These are phyloP conservation scores for Spongia lamella DNA, from an alignment of 37 sponge, comb jelly and placozoan genomes.

Conservation along the genomic window DNA sequence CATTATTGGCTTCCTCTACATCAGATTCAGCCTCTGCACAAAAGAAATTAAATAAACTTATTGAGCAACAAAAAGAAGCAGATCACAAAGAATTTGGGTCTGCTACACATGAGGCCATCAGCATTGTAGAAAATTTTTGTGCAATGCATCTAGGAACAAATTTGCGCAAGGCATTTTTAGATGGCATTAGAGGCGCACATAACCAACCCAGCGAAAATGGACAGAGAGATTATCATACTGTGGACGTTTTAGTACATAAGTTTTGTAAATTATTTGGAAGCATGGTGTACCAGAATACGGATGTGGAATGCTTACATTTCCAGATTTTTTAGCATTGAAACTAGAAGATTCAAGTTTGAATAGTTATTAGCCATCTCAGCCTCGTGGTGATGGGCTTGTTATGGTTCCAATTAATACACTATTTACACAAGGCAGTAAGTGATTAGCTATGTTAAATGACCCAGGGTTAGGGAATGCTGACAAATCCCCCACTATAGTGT, in stretches of 20 bases:
- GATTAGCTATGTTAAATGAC: no score
- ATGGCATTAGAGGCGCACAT: constrained; percentile 2
- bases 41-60: constrained; percentile 16
- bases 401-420: no score
- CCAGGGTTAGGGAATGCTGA: no score
- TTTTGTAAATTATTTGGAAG: constrained; percentile 34
- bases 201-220: not conserved
- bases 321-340: constrained; percentile 31
- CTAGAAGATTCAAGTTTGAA: not conserved
- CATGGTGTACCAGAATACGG: constrained; percentile 22
- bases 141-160: constrained; percentile 15
- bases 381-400: no score
- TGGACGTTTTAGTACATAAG: constrained; percentile 32
- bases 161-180: constrained; percentile 8
- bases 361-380: not conserved
- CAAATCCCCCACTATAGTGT: no score
- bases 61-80: constrained; percentile 22
- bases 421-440: no score
- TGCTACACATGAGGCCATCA: not conserved
- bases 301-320: constrained; percentile 9
- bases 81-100: constrained; percentile 2
- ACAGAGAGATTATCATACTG: constrained; percentile 17
- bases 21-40: constrained; percentile 36
- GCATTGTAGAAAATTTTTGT: constrained; percentile 12
- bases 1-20: constrained; percentile 21